phyloP scores from a whole-genome alignment of 2,888 invertebrate species.

The Parnassius orleans region DNA sequence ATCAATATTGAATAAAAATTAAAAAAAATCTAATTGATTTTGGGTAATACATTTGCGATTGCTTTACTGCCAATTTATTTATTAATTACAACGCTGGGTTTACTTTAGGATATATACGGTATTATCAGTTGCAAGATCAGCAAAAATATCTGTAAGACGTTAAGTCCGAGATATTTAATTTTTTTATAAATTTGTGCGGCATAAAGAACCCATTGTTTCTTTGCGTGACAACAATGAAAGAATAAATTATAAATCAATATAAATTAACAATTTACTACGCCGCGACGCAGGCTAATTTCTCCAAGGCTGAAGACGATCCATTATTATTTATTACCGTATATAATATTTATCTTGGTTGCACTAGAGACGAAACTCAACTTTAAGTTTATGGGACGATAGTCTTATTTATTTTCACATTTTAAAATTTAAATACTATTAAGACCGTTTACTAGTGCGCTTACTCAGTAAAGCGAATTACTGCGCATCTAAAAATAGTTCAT shows the following conservation, averaged over 20 bases:
- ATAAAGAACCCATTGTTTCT: too few relatives aligned
- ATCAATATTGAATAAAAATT: too few relatives aligned
- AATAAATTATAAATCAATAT: constrained; percentile 4
- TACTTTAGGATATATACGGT: too few relatives aligned
- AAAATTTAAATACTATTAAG: constrained; percentile 53
- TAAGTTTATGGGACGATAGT: constrained; percentile 44
- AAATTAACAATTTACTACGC: constrained; percentile 44
- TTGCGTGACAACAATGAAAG: too few relatives aligned
- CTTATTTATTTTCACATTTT: constrained; percentile 35
- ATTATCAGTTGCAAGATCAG: too few relatives aligned
- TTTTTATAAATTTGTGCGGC: too few relatives aligned
- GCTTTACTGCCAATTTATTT: too few relatives aligned
- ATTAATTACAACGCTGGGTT: too few relatives aligned
- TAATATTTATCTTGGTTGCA: constrained; percentile 45
- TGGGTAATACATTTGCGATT: too few relatives aligned
- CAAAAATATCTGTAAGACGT: too few relatives aligned
- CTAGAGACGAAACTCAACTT: constrained; percentile 40
- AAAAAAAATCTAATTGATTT: too few relatives aligned
- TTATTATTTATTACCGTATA: constrained; percentile 77
- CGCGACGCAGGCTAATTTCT: constrained; percentile 70
- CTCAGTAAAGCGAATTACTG: constrained; percentile 61
- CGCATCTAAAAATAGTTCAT: constrained; percentile 60
- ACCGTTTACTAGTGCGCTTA: constrained; percentile 61
- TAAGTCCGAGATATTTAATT: too few relatives aligned
- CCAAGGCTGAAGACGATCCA: constrained; percentile 75